Evolutionary conservation across 2,797 vertebrate species (phyloP), one percentile per base, ranked within the genome.

Genomic region (Sebastes hubbsi): DNA sequence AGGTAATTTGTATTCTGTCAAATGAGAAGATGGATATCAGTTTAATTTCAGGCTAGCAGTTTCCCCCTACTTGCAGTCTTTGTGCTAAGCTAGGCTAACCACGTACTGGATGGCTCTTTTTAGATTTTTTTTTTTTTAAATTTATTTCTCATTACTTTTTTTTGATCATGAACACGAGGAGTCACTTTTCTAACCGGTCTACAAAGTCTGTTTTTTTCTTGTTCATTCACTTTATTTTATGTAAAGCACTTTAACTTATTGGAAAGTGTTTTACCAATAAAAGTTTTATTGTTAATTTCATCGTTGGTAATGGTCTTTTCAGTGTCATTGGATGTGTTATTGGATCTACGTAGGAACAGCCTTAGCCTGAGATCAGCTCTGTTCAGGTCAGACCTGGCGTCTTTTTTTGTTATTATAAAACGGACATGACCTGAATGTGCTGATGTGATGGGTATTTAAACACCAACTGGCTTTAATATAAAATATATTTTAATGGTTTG

Each of bases 51-150:
- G 14, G 24, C 55, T 56, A 42, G 20, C 52, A 55, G 20, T 58
- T 65, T 58, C 52, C 34, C 25, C 5, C 56, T 1, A 10, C 14
- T 5, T 4, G 24, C 34, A 27, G 38, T 72, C 7, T 20, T 42
- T 22, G 8, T 69, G 59, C 80, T 81, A 72, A 61, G 73, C 73
- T 77, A 77, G 16, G 73, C 61, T 76, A 76, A 66, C 29, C 20
- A 25, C 20, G 9, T 2, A 4, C 13, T 16, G 24, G 13, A 7
- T 8, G 2, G 20, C 24, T 56, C 25, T 34, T 78, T 63, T 24
- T 24, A 24, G 24, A 24, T 24, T 24, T 24, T 24, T 24, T 24
- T 24, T 24, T 24, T 24, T 24, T 24, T 24, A 24, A 4, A 49
- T 49, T 49, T 49, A 58, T 59, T 27, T 27, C 56, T 59, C 20